Conservation (phyloP, 1,140 invertebrate genomes). For the Nephila pilipes region DNA sequence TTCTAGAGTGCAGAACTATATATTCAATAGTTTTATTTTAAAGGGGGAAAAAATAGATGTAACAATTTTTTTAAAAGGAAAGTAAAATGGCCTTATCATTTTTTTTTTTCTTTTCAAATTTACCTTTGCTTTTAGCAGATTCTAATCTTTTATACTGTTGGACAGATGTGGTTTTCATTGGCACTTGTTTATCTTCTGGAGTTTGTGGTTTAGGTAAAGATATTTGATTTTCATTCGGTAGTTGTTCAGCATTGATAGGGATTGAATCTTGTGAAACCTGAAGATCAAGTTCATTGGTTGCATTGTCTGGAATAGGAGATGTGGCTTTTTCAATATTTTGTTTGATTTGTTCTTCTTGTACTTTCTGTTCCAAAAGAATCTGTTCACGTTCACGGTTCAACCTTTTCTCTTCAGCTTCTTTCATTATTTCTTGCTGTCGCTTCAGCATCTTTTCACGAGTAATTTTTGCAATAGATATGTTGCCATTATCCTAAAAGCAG, state of each 20-base stretch:
- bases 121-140: constrained; percentile 67
- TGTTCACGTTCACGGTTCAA: constrained; percentile 78
- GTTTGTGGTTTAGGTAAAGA: constrained; percentile 25
- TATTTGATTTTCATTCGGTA: background rate
- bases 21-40: background rate
- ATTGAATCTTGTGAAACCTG: background rate
- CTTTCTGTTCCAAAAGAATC: constrained; percentile 77
- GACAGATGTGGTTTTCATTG: constrained; percentile 40
- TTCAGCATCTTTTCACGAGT: constrained; percentile 79
- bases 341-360: constrained; percentile 79
- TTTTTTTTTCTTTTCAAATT: too few species aligned
- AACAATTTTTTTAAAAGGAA: too few species aligned
- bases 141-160: constrained; percentile 64
- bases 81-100: too few species aligned
- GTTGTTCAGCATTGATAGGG: background rate
- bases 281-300: background rate
- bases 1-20: background rate
- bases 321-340: constrained; percentile 23
- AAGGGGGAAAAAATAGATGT: background rate
- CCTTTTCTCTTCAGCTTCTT: constrained; percentile 80
- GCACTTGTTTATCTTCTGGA: constrained; percentile 31
- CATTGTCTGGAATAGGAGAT: background rate
- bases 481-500: constrained; percentile 58
- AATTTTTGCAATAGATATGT: constrained; percentile 76
- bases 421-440: constrained; percentile 79